Percentiles rank a stretch among this genome's conserved stretches.
Conservation (phyloP, 2,113 vertebrate species). For the Phalacrocorax aristotelis region DNA sequence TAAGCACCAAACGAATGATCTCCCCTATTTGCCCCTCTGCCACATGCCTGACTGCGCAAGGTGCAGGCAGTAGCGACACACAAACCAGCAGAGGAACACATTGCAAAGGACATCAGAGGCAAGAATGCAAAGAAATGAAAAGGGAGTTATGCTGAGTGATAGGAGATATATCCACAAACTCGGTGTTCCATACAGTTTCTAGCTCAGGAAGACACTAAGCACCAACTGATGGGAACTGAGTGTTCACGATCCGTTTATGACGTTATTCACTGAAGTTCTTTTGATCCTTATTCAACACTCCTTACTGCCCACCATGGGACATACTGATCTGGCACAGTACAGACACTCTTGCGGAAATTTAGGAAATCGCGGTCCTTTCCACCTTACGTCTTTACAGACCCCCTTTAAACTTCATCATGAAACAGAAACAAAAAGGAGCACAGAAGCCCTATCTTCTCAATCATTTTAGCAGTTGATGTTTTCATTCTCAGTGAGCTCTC, state of each 20-base stretch:
- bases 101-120: not conserved
- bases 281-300: not conserved
- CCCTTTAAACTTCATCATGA: not conserved
- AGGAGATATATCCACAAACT: not conserved
- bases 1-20: accelerated
- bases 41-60: not conserved
- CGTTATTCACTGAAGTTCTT: not conserved
- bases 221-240: not conserved
- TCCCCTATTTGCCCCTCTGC: not conserved
- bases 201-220: not conserved
- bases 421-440: not conserved
- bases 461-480: not conserved
- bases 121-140: not conserved
- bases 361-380: not conserved
- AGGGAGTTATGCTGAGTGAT: accelerated
- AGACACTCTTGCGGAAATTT: not conserved
- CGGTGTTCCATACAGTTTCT: not conserved
- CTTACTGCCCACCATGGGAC: not conserved
- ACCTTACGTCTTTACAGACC: not conserved
- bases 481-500: not conserved
- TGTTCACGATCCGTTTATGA: not conserved
- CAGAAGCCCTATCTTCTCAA: not conserved
- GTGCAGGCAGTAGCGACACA: not conserved
- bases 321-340: not conserved
- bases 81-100: not conserved